Conservation (phyloP, 2,797 vertebrate species). For the Silurus aristotelis region DNA sequence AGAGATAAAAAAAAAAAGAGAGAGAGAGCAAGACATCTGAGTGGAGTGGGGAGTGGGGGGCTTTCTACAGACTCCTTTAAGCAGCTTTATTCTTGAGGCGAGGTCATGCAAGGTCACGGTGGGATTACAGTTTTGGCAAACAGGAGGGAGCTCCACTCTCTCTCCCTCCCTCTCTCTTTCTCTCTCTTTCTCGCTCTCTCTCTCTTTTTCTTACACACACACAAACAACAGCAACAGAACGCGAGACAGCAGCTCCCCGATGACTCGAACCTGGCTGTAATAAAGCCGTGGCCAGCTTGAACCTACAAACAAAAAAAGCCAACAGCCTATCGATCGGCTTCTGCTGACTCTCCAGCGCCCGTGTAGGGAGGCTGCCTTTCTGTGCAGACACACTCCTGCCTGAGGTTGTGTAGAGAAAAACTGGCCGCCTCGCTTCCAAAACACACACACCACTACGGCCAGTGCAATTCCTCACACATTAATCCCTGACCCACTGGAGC, state of each 20-base stretch:
- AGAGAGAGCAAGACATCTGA: constrained; percentile 48
- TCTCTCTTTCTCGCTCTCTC: not conserved
- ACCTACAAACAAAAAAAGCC: constrained; percentile 83
- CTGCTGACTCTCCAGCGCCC: constrained; percentile 72
- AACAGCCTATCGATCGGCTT: constrained; percentile 80
- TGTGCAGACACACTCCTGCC: constrained; percentile 71
- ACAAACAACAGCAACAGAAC: constrained; percentile 53
- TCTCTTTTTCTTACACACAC: no score
- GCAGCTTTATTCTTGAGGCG: constrained; percentile 80
- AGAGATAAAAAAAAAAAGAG: constrained; percentile 4
- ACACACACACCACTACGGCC: constrained; percentile 33
- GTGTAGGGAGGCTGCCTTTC: constrained; percentile 72
- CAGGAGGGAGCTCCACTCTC: constrained; percentile 73
- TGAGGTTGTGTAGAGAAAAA: constrained; percentile 65
- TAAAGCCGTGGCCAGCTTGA: constrained; percentile 78
- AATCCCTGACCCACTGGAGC: constrained; percentile 51
- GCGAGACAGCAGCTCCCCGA: constrained; percentile 69
- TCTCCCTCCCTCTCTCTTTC: not conserved
- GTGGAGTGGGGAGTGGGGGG: constrained; percentile 47
- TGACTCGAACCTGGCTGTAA: constrained; percentile 78
- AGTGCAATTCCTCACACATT: constrained; percentile 42
- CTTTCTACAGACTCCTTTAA: constrained; percentile 77
- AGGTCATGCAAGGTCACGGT: constrained; percentile 75
- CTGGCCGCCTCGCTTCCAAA: constrained; percentile 52
- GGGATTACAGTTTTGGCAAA: constrained; percentile 86